Evolutionary conservation across 2,797 vertebrate species (phyloP), one percentile per base, ranked within the genome.

Genomic region (Synaphobranchus kaupii): DNA sequence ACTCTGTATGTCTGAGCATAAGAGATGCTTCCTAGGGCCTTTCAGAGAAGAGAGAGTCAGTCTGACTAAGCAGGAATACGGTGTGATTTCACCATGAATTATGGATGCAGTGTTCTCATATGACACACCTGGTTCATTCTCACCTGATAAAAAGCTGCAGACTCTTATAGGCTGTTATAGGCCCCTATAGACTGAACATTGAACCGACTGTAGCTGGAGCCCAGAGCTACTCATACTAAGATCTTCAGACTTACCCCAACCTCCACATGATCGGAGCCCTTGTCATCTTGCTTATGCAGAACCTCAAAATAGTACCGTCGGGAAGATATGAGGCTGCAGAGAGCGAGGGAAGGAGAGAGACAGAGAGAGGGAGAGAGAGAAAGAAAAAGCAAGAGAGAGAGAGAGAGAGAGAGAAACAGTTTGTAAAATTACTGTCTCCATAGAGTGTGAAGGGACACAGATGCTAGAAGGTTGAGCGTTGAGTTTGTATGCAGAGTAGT

Each of bases 201-300:
- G 12, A 34, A 31, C 31, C 2, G 44, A 66, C 44, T 34, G 10
- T 28, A 25, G 83, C 44, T 28, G 47, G 22, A 5, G n/a, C 17
- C 7, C 17, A 58, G 25, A 13, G 82, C 48, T 13, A 52, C 80
- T 82, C n/a, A 54, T 82, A n/a, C 80, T 34, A 15, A 13, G 13
- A 71, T 28, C 15, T 15, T 20, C 3, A 80, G 82, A 97, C 98
- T 98, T 95, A 99, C 98, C 56, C 98, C 98, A 54, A 99, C 98
- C 94, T 99, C 98, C 92, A 99, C 98, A 0, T 99, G 98, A 95
- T 99, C 98, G 0, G 98, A 99, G 85, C 98, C 98, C 22, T 94
- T 96, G 95, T 99, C 98, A 0, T 99, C 98, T 86, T 99, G 98
- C 90, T 99, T 99, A 95, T 99, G 98, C 85, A 99, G 97, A 91